Evolutionary conservation across 2,888 invertebrate genomes (phyloP).

Genomic region (Lasioglossum vierecki): DNA sequence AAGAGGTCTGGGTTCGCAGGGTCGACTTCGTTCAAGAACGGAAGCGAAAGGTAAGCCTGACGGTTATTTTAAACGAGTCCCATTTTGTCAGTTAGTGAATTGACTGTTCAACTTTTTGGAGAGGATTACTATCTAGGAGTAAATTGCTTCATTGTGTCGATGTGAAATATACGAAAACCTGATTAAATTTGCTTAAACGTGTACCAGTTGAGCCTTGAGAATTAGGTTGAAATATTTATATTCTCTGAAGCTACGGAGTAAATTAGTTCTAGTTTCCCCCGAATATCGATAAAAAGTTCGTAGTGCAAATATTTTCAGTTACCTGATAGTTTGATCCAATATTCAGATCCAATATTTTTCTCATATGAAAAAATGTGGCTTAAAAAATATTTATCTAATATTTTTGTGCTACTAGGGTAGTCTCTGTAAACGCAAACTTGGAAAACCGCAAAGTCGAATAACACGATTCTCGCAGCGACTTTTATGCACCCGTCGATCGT

Average conservation of each 20-base stretch:
- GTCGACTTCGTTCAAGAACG: slow-evolving; percentile 84
- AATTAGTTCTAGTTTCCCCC: neutral
- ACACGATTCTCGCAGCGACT: neutral
- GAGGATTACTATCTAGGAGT: no score
- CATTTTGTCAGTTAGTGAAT: no score
- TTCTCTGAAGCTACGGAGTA: neutral
- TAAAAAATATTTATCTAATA: no score
- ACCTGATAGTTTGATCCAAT: neutral
- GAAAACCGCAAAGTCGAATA: neutral
- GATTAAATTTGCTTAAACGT: slow-evolving; percentile 3
- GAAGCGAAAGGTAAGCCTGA: slow-evolving; percentile 85
- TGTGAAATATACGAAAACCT: neutral
- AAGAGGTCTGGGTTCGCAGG: slow-evolving; percentile 90
- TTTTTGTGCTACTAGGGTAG: no score
- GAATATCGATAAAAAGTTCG: neutral
- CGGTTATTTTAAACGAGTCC: no score
- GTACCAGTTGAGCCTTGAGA: neutral
- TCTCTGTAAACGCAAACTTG: neutral
- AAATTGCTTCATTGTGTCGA: no score
- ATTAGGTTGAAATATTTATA: neutral
- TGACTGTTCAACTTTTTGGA: no score
- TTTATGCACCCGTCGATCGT: neutral
- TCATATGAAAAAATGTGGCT: no score
- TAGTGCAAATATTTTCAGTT: neutral
- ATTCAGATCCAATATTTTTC: no score